These are phyloP conservation scores for Okapia johnstoni DNA, from an alignment of 2,113 vertebrate genomes.

Conservation along the genomic window DNA sequence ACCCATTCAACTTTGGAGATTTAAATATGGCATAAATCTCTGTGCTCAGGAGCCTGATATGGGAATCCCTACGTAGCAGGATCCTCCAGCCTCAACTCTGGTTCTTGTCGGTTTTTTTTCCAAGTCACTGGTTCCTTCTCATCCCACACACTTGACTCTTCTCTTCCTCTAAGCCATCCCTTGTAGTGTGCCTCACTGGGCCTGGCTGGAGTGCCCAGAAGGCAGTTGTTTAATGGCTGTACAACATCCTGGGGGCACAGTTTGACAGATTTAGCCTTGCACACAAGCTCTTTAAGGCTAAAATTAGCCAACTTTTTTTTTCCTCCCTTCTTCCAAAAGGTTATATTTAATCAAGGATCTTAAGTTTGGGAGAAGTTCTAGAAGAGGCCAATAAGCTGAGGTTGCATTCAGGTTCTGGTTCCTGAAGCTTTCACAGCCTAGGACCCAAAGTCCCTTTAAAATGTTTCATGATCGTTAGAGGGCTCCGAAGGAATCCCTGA, in stretches of 20 bases:
- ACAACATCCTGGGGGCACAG: neutral
- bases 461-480: neutral
- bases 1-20: neutral
- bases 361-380: slow-evolving; percentile 21
- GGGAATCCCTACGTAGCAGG: neutral
- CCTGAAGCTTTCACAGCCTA: neutral
- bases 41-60: neutral
- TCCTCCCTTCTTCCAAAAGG: neutral
- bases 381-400: neutral
- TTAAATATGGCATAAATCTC: neutral
- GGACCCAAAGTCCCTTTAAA: slow-evolving; percentile 12
- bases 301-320: neutral
- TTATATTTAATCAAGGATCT: slow-evolving; percentile 40
- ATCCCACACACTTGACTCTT: neutral
- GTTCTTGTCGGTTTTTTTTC: neutral
- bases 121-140: neutral
- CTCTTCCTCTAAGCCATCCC: neutral
- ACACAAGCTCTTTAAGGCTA: slow-evolving; percentile 2
- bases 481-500: neutral
- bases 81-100: neutral
- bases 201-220: neutral
- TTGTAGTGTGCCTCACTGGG: neutral
- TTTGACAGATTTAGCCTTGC: neutral
- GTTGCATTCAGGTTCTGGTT: neutral
- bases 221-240: neutral